These are phyloP conservation scores for Eriosoma lanigerum DNA, from an alignment of 1,140 invertebrate genomes.

Conservation along the genomic window DNA sequence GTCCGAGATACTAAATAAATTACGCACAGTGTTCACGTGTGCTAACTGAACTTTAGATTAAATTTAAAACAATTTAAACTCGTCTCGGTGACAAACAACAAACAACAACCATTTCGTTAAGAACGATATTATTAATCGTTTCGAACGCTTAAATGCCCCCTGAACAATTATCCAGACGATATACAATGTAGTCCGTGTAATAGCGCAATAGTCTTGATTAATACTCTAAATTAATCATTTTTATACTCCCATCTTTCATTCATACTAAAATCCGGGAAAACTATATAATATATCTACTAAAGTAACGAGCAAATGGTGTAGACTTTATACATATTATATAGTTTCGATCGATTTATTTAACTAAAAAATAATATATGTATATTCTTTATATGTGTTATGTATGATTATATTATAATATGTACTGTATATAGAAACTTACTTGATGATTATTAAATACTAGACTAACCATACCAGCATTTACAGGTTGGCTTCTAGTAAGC, in stretches of 20 bases:
- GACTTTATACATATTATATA: too few relatives aligned
- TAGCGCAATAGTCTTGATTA: not conserved
- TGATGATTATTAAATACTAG: constrained; percentile 1
- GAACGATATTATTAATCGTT: constrained; percentile 21
- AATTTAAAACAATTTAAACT: not conserved
- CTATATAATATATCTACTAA: not conserved
- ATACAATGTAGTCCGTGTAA: not conserved
- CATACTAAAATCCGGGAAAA: not conserved
- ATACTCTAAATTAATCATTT: constrained; percentile 11
- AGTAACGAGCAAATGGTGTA: not conserved
- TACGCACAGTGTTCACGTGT: too few relatives aligned
- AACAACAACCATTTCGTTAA: not conserved
- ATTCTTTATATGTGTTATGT: too few relatives aligned
- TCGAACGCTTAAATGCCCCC: not conserved
- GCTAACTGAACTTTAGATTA: not conserved
- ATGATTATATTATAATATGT: too few relatives aligned
- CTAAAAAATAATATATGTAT: too few relatives aligned
- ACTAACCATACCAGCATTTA: not conserved
- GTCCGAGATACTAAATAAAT: not conserved
- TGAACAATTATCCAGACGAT: constrained; percentile 3
- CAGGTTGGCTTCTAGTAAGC: constrained; percentile 11
- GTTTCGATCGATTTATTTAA: too few relatives aligned
- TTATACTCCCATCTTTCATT: not conserved
- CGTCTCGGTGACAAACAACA: not conserved
- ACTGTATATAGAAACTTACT: too few relatives aligned